A percentile compares a stretch with the other conserved stretches of the same genome.
phyloP scores from a whole-genome alignment of 2,888 invertebrate genomes.

The Herminia tarsipennalis region DNA sequence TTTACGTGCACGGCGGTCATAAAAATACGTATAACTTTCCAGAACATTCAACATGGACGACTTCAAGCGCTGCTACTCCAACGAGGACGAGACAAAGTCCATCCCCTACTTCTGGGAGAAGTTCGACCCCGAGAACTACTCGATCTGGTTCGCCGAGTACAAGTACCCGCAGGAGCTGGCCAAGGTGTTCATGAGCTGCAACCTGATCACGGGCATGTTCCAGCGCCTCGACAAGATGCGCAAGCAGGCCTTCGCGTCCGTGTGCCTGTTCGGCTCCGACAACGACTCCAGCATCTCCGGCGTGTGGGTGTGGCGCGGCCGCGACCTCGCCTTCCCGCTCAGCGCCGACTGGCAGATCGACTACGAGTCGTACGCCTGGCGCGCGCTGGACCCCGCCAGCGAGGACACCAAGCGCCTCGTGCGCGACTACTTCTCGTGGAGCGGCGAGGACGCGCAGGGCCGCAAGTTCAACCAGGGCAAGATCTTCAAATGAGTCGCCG shows the following conservation, averaged over 20 bases:
- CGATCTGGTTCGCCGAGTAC: slow-evolving; percentile 99
- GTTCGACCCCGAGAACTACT: slow-evolving; percentile 98
- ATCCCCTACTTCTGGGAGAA: slow-evolving; percentile 99
- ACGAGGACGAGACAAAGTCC: slow-evolving; percentile 96
- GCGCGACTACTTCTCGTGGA: slow-evolving; percentile 95
- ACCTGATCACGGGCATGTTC: slow-evolving; percentile 99
- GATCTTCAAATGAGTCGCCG: slow-evolving; percentile 93
- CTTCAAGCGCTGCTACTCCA: slow-evolving; percentile 98
- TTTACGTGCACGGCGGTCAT: no score
- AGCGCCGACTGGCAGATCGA: slow-evolving; percentile 98
- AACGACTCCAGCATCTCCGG: slow-evolving; percentile 97
- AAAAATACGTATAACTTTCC: slow-evolving; percentile 43
- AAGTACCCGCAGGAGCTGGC: slow-evolving; percentile 97
- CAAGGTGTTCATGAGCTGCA: slow-evolving; percentile 99
- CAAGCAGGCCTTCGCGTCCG: slow-evolving; percentile 97
- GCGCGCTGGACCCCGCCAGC: slow-evolving; percentile 93
- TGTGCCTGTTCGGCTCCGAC: slow-evolving; percentile 96
- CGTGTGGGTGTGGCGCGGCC: slow-evolving; percentile 99
- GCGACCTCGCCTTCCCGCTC: slow-evolving; percentile 95
- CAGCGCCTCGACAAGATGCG: slow-evolving; percentile 99
- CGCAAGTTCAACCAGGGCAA: slow-evolving; percentile 99
- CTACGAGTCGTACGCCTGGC: slow-evolving; percentile 98
- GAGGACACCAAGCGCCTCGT: slow-evolving; percentile 95
- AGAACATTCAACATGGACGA: slow-evolving; percentile 97
- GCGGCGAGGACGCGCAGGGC: slow-evolving; percentile 93